Percentiles rank a stretch among this genome's conserved stretches.
Evolutionary conservation across 37 sponge, comb jelly and placozoan species (phyloP).

Genomic region (Spongilla lacustris): DNA sequence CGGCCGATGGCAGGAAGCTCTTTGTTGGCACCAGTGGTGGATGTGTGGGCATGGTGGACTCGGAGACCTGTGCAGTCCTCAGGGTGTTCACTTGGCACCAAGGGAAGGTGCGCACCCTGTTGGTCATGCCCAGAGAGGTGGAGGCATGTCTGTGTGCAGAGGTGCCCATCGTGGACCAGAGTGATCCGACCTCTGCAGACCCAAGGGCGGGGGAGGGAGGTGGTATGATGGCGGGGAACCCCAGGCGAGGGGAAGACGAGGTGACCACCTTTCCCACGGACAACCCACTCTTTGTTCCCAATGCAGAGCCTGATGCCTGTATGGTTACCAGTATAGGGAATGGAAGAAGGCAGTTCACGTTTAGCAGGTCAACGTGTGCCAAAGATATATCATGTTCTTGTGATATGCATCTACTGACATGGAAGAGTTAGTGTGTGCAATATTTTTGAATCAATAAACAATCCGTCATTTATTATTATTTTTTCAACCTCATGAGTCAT

Average conservation of each 20-base stretch:
- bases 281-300: conserved; percentile 17
- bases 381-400: no score
- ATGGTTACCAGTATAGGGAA: conserved; percentile 65
- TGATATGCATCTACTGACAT: no score
- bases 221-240: no score
- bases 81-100: conserved; percentile 30
- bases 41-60: conserved; percentile 44
- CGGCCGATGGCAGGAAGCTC: conserved; percentile 35
- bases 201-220: no score
- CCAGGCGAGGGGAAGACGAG: no score
- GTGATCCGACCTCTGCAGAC: neutral
- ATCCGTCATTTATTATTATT: no score
- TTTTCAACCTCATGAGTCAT: no score
- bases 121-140: conserved; percentile 56
- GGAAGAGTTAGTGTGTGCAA: no score
- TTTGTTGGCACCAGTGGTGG: conserved; percentile 53
- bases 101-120: conserved; percentile 58
- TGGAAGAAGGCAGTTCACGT: conserved; percentile 22
- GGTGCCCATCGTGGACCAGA: conserved; percentile 26
- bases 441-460: no score
- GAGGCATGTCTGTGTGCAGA: conserved; percentile 70
- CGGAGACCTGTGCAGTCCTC: conserved; percentile 24
- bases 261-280: neutral
- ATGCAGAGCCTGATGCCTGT: conserved; percentile 24
- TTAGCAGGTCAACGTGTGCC: no score